Evolutionary conservation across 2,113 vertebrate species (phyloP).

Genomic region (Gavia stellata): DNA sequence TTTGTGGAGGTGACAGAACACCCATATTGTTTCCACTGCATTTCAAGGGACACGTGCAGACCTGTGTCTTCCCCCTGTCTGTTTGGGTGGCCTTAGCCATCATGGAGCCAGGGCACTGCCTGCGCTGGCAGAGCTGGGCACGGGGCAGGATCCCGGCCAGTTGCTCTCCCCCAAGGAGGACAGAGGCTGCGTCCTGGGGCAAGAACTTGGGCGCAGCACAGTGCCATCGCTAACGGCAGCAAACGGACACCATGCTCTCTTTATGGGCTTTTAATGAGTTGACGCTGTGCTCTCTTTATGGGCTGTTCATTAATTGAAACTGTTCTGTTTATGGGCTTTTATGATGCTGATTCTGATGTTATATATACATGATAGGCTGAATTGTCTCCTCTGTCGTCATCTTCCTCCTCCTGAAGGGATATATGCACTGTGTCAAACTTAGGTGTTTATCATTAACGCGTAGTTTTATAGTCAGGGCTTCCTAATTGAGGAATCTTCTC

Average conservation of each 20-base stretch:
- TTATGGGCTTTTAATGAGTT: fast-evolving
- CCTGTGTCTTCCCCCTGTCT: too few species aligned
- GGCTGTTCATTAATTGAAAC: background rate
- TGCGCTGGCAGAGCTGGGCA: background rate
- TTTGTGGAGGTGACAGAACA: background rate
- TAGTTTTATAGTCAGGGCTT: background rate
- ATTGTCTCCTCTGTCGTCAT: background rate
- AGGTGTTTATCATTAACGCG: background rate
- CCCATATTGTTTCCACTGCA: fast-evolving
- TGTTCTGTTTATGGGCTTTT: background rate
- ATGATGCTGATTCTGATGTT: background rate
- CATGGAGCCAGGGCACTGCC: fast-evolving
- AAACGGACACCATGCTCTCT: fast-evolving
- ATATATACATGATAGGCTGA: fast-evolving
- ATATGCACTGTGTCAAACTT: fast-evolving
- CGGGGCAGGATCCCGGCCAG: fast-evolving
- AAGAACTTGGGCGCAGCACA: fast-evolving
- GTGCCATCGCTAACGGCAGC: fast-evolving
- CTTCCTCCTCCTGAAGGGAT: background rate
- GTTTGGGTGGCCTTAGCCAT: background rate
- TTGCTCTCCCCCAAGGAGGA: background rate
- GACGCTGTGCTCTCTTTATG: background rate
- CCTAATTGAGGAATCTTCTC: background rate
- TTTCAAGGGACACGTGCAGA: background rate
- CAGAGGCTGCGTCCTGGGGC: fast-evolving